phyloP scores from a whole-genome alignment of 1,140 invertebrate species.

The Branchinecta lindahli region DNA sequence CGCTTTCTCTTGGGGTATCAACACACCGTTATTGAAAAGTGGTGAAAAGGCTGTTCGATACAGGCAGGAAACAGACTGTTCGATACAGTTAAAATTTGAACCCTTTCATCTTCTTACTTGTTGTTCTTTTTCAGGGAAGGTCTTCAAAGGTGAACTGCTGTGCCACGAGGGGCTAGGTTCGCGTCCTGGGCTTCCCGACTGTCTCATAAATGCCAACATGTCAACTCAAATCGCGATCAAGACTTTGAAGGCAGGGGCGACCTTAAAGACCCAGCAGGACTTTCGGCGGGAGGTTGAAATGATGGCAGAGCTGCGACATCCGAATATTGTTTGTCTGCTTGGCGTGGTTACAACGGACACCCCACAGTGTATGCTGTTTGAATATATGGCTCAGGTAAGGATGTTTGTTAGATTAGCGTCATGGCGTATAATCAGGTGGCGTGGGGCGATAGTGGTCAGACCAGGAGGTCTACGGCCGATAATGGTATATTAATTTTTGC shows the following conservation, averaged over 20 bases:
- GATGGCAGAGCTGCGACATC: conserved; percentile 82
- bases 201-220: conserved; percentile 34
- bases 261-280: conserved; percentile 73
- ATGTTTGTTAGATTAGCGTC: conserved; percentile 10
- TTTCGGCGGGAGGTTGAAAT: conserved; percentile 74
- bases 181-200: conserved; percentile 33
- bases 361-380: conserved; percentile 89
- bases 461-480: too few relatives aligned
- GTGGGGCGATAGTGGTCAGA: too few relatives aligned
- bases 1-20: too few relatives aligned
- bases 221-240: conserved; percentile 75
- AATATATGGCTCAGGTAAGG: conserved; percentile 63
- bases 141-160: conserved; percentile 83
- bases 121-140: conserved; percentile 44
- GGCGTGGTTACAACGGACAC: conserved; percentile 80
- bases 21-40: too few relatives aligned
- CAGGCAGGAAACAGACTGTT: too few relatives aligned
- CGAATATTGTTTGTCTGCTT: conserved; percentile 86
- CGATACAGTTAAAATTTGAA: too few relatives aligned
- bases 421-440: too few relatives aligned
- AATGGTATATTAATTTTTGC: too few relatives aligned
- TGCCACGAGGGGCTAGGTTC: conserved; percentile 26
- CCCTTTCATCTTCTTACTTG: too few relatives aligned
- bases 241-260: conserved; percentile 83
- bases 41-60: too few relatives aligned